phyloP scores from a whole-genome alignment of 2,797 vertebrate species.

The Psittacula derbiana region DNA sequence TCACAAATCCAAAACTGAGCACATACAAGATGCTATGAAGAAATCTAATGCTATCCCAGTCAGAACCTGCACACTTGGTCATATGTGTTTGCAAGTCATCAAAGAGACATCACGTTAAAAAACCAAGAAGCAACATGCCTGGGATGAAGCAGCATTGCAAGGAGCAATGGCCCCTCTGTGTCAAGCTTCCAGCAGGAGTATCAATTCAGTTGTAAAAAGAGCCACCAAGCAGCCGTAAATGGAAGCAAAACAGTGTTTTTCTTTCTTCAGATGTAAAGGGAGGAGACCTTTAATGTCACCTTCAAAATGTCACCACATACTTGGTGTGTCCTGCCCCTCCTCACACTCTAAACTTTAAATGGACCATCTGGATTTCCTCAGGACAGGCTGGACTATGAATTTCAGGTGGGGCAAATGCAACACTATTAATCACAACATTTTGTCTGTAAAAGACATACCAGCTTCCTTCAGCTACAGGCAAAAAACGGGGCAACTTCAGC shows the following conservation, averaged over 20 bases:
- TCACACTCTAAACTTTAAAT: not conserved
- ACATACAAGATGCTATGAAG: not conserved
- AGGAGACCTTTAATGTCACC: not conserved
- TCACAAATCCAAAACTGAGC: not conserved
- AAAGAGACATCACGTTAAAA: not conserved
- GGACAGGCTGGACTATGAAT: not conserved
- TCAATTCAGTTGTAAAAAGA: not conserved
- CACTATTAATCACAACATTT: not conserved
- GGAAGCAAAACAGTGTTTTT: not conserved
- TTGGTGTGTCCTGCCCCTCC: not conserved
- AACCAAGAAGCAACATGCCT: not conserved
- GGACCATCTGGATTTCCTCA: not conserved
- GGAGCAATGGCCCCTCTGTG: not conserved
- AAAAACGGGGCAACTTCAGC: not conserved
- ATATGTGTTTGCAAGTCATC: not conserved
- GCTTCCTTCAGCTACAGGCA: not conserved
- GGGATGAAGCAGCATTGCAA: not conserved
- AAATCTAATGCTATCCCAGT: not conserved
- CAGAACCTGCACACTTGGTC: not conserved
- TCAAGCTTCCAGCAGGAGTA: not conserved
- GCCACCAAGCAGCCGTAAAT: not conserved
- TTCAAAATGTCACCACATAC: not conserved
- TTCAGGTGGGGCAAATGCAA: not conserved
- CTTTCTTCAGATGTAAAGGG: not conserved
- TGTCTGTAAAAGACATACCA: not conserved